Evolutionary conservation across 2,113 vertebrate genomes (phyloP).

Genomic region (Pionites leucogaster): DNA sequence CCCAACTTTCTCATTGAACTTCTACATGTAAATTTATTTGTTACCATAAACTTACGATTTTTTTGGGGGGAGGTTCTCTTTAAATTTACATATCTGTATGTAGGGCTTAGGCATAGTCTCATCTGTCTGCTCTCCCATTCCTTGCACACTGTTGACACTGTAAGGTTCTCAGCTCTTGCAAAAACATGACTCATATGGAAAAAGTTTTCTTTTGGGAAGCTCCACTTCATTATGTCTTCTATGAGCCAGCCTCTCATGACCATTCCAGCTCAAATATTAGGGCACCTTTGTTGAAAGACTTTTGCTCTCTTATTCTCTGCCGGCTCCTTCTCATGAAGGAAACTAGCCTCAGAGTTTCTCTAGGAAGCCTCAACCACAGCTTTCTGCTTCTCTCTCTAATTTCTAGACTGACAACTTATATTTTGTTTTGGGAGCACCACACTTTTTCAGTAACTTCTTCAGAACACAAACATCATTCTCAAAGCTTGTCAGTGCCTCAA

Average conservation of each 20-base stretch:
- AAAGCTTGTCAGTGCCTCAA: not conserved
- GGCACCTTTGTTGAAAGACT: not conserved
- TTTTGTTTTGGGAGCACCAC: not conserved
- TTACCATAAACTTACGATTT: not conserved
- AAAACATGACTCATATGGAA: slow-evolving; percentile 5
- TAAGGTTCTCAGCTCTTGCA: not conserved
- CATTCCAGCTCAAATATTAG: not conserved
- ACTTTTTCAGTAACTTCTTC: not conserved
- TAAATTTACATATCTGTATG: not conserved
- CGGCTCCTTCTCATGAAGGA: not conserved
- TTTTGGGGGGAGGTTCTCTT: not conserved
- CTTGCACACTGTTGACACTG: not conserved
- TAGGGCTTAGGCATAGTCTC: not conserved
- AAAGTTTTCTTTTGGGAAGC: not conserved
- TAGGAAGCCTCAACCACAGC: not conserved
- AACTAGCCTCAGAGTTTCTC: not conserved
- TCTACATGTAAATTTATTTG: not conserved
- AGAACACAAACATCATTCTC: not conserved
- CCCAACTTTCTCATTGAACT: not conserved
- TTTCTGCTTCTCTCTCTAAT: not conserved
- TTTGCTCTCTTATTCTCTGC: slow-evolving; percentile 3
- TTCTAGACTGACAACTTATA: not conserved
- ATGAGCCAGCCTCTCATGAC: not conserved
- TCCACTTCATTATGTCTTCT: not conserved
- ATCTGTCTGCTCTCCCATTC: not conserved